Percentiles rank a stretch among this genome's conserved stretches.
Conservation (phyloP, 2,797 vertebrate species). For the Dermochelys coriacea region DNA sequence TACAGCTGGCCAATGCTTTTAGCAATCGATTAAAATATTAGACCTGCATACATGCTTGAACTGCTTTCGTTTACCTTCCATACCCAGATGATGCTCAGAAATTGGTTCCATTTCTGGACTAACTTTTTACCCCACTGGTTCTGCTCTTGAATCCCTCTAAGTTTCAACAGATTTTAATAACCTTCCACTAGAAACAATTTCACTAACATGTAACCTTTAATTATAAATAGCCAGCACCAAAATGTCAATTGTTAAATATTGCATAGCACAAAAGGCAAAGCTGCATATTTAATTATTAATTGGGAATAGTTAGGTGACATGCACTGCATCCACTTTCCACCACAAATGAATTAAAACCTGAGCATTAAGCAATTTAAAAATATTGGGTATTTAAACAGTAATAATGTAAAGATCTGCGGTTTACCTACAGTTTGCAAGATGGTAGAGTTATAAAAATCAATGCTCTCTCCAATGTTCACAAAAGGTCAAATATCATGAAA, state of each 20-base stretch:
- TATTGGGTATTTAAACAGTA: not conserved
- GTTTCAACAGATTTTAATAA: not conserved
- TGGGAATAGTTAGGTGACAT: not conserved
- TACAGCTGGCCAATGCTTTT: slow-evolving; percentile 69
- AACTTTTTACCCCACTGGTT: slow-evolving; percentile 9
- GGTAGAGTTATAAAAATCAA: not conserved
- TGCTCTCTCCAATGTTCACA: not conserved
- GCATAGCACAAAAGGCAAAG: slow-evolving; percentile 32
- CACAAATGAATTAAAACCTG: not conserved
- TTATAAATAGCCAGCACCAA: slow-evolving; percentile 36
- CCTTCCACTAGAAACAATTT: slow-evolving; percentile 44
- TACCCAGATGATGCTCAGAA: slow-evolving; percentile 68
- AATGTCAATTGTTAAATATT: slow-evolving; percentile 72
- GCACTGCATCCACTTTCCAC: not conserved
- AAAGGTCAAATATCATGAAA: not conserved
- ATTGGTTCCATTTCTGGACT: slow-evolving; percentile 32
- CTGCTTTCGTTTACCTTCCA: slow-evolving; percentile 65
- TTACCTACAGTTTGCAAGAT: not conserved
- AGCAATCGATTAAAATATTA: slow-evolving; percentile 72
- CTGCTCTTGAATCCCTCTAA: not conserved
- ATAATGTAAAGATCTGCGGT: not conserved
- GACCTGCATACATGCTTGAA: slow-evolving; percentile 69
- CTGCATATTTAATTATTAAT: slow-evolving; percentile 53
- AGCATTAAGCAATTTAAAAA: not conserved
- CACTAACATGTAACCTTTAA: slow-evolving; percentile 43